These are phyloP conservation scores for Nemapogon koenigi DNA, from an alignment of 2,888 invertebrate genomes.

Conservation along the genomic window DNA sequence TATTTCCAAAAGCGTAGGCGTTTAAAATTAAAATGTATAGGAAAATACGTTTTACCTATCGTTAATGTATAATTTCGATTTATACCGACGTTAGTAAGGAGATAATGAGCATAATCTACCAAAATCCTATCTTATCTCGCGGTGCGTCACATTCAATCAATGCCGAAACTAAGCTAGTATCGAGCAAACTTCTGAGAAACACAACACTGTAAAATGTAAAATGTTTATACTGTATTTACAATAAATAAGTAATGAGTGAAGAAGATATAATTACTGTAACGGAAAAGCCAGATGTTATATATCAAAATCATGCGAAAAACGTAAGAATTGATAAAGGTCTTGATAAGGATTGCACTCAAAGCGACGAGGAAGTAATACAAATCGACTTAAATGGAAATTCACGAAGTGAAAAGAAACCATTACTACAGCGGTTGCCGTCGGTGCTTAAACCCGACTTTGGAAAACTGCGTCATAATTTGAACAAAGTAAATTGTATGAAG, in stretches of 20 bases:
- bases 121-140: constrained; percentile 38
- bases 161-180: constrained; percentile 35
- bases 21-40: too few species aligned
- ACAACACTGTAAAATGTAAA: background rate
- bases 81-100: too few species aligned
- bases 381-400: too few species aligned
- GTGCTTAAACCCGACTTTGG: constrained; percentile 25
- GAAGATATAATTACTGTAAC: constrained; percentile 33
- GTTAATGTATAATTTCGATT: too few species aligned
- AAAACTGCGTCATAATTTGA: constrained; percentile 31
- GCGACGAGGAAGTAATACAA: background rate
- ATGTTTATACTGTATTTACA: constrained; percentile 11
- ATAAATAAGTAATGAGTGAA: constrained; percentile 36
- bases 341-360: constrained; percentile 17
- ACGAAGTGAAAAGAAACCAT: constrained; percentile 18
- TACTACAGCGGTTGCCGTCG: constrained; percentile 28
- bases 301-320: constrained; percentile 24
- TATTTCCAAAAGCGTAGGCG: too few species aligned
- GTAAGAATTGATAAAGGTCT: constrained; percentile 19
- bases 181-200: constrained; percentile 8
- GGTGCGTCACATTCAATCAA: constrained; percentile 55
- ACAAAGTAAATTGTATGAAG: constrained; percentile 39
- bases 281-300: constrained; percentile 30
- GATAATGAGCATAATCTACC: constrained; percentile 11
- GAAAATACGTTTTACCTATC: too few species aligned